phyloP scores from a whole-genome alignment of 2,888 invertebrate species.

The Philereme vetulata region DNA sequence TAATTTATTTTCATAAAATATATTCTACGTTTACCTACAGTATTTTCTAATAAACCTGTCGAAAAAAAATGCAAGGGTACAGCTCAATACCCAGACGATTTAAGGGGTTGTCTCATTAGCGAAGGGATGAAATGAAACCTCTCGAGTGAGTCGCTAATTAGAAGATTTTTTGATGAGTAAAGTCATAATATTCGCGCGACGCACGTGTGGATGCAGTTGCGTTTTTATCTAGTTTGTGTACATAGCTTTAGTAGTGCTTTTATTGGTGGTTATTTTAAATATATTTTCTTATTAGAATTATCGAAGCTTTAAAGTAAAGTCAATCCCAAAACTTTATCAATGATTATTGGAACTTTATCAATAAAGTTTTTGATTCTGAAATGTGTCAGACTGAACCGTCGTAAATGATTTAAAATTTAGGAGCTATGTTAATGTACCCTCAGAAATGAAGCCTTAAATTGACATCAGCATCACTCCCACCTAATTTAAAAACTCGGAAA shows the following conservation, averaged over 20 bases:
- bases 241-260: background rate
- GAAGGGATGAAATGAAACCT: constrained; percentile 32
- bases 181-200: constrained; percentile 6
- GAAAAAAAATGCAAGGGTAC: constrained; percentile 17
- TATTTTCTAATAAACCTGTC: background rate
- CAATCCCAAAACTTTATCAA: no score
- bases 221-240: background rate
- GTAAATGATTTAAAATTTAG: constrained; percentile 2
- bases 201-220: background rate
- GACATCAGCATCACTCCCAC: constrained; percentile 55
- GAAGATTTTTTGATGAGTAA: constrained; percentile 57
- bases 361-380: no score
- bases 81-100: constrained; percentile 45
- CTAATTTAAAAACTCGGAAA: constrained; percentile 73
- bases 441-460: constrained; percentile 35
- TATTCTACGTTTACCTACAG: no score
- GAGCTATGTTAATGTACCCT: constrained; percentile 8
- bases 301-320: no score
- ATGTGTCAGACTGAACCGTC: background rate
- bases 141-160: constrained; percentile 60
- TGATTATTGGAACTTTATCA: no score
- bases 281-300: background rate
- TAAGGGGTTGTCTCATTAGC: constrained; percentile 73
- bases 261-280: background rate
- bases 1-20: no score